phyloP scores from a whole-genome alignment of 2,113 vertebrate genomes.

The Orthonyx spaldingii region DNA sequence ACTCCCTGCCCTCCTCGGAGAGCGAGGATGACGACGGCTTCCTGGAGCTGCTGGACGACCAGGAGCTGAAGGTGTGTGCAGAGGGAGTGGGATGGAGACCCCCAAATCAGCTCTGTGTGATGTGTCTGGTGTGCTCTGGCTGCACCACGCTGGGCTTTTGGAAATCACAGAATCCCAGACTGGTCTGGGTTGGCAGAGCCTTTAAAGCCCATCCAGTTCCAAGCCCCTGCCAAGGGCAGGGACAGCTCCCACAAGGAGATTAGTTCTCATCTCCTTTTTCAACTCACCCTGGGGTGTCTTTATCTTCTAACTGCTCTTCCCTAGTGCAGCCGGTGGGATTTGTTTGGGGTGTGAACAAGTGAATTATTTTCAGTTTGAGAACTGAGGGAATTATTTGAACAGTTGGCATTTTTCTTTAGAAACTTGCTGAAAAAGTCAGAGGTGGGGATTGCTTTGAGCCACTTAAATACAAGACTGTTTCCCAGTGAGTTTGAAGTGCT shows the following conservation, averaged over 20 bases:
- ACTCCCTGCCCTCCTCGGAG: slow-evolving; percentile 66
- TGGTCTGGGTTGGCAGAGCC: not conserved
- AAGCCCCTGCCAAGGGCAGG: not conserved
- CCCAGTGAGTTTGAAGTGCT: not conserved
- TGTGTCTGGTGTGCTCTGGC: accelerated
- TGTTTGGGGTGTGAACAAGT: not conserved
- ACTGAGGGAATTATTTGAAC: not conserved
- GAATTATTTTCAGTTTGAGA: not conserved
- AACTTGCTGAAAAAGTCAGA: not conserved
- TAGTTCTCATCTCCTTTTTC: not conserved
- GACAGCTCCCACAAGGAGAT: not conserved
- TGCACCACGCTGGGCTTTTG: accelerated
- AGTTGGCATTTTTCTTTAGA: not conserved
- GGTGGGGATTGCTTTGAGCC: not conserved
- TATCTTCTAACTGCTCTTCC: accelerated
- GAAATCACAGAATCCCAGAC: not conserved
- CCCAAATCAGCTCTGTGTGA: too few relatives aligned
- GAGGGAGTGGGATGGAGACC: accelerated
- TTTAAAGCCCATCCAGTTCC: not conserved
- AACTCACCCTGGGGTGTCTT: not conserved
- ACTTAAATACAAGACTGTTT: not conserved
- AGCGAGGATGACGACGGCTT: slow-evolving; percentile 87
- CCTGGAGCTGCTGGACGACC: slow-evolving; percentile 83
- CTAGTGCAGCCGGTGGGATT: not conserved
- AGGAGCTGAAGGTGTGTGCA: slow-evolving; percentile 65